These are phyloP conservation scores for Scelioninae gen. 1 DNA, from an alignment of 2,888 invertebrate species.

Conservation along the genomic window DNA sequence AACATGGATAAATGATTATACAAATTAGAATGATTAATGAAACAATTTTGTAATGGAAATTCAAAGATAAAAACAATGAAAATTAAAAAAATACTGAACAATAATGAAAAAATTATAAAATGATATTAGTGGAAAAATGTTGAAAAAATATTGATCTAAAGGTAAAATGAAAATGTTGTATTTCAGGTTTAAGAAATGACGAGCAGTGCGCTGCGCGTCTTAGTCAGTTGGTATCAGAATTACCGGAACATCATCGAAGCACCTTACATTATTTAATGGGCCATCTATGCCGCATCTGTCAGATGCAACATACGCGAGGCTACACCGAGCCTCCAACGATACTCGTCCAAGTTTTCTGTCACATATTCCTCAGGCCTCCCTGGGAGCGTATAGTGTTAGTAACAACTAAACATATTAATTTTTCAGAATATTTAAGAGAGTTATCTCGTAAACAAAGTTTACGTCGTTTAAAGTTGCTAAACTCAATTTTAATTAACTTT, in stretches of 20 bases:
- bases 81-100: no score
- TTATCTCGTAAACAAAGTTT: no score
- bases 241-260: constrained; percentile 88
- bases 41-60: no score
- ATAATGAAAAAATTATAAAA: no score
- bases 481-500: no score
- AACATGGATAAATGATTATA: no score
- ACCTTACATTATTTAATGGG: constrained; percentile 88
- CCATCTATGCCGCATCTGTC: constrained; percentile 90
- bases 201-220: constrained; percentile 86
- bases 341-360: constrained; percentile 89
- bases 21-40: no score
- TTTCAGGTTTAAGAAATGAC: constrained; percentile 85
- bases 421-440: no score
- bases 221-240: constrained; percentile 86
- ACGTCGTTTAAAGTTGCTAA: no score
- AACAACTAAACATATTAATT: no score
- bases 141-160: background rate
- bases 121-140: no score
- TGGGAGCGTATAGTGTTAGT: constrained; percentile 91
- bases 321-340: constrained; percentile 88
- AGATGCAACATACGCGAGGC: constrained; percentile 88
- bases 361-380: constrained; percentile 89
- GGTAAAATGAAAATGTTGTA: constrained; percentile 9
- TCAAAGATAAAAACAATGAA: no score